A percentile compares a stretch with the other conserved stretches of the same genome.
Conservation (phyloP, 2,888 invertebrate genomes). For the Limnephilus lunatus region DNA sequence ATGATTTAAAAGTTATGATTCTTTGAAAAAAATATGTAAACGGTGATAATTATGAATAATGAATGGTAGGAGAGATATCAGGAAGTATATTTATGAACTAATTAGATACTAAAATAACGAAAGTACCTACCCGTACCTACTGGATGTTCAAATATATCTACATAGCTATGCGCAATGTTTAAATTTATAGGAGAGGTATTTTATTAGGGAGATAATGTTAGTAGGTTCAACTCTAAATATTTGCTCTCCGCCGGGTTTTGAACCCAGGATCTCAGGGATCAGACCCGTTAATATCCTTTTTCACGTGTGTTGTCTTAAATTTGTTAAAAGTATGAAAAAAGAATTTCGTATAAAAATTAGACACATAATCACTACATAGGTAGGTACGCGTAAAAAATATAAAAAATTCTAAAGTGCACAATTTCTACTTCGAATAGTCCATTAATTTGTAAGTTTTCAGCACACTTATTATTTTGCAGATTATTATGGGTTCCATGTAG, state of each 20-base stretch:
- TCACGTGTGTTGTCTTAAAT: neutral
- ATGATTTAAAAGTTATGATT: too few relatives aligned
- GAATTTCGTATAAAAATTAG: neutral
- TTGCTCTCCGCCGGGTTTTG: neutral
- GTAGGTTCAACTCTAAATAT: neutral
- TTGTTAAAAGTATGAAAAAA: too few relatives aligned
- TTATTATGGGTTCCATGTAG: neutral
- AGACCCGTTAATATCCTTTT: neutral
- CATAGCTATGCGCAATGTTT: neutral
- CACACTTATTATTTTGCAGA: neutral
- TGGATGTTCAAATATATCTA: too few relatives aligned
- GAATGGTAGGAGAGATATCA: too few relatives aligned
- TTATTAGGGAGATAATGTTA: neutral
- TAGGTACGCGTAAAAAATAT: too few relatives aligned
- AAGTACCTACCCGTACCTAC: neutral
- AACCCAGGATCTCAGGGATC: neutral
- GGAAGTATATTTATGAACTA: neutral
- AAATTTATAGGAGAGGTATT: neutral
- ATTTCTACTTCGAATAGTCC: neutral
- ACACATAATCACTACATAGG: too few relatives aligned
- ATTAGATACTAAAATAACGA: neutral
- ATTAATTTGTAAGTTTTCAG: neutral
- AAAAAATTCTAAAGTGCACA: neutral
- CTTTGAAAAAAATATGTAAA: neutral
- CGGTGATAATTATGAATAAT: too few relatives aligned